Evolutionary conservation across 2,888 invertebrate genomes (phyloP), one percentile per base, ranked within the genome.

Genomic region (Rhopalosiphum nymphaeae): DNA sequence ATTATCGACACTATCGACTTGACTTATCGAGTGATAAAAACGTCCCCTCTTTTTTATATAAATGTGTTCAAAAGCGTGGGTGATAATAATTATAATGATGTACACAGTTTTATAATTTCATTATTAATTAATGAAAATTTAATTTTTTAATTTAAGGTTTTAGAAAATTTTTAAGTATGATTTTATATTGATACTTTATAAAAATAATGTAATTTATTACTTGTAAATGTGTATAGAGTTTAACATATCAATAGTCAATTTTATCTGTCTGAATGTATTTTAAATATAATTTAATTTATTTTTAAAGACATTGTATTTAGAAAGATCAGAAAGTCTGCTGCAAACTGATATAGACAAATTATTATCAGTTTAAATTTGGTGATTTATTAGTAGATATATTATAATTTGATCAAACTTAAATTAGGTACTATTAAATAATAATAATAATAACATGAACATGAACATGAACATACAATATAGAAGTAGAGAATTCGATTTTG

Each of bases 281-380:
- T 67, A n/a, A 67, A 16, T 67, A 78, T 78, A 78, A 36, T 78
- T 78, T 78, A 78, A 78, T 78, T 78, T 78, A 78, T 78, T 36
- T 78, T 36, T 78, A 78, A 36, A 78, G 36, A 36, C 36, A 21
- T 78, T 78, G 21, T 7, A 78, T 78, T 36, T 78, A 36, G 3
- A 78, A 78, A 78, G 21, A 78, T 36, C 67, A 36, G 7, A 78
- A 67, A n/a, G 16, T 67, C n/a, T 67, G 67, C 16, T 67, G 67
- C 44, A 46, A 46, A 46, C 44, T 46, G 44, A 46, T 46, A 46
- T 46, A 46, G 44, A 67, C n/a, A n/a, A 67, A n/a, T 67, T 16
- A 1, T 5, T n/a, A 16, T 67, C 1, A 1, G 16, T 67, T 67
- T 67, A 1, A 67, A 67, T n/a, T 16, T 16, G 29, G n/a, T 67